phyloP scores from a whole-genome alignment of 1,140 invertebrate genomes.

The Asbolus verrucosus region DNA sequence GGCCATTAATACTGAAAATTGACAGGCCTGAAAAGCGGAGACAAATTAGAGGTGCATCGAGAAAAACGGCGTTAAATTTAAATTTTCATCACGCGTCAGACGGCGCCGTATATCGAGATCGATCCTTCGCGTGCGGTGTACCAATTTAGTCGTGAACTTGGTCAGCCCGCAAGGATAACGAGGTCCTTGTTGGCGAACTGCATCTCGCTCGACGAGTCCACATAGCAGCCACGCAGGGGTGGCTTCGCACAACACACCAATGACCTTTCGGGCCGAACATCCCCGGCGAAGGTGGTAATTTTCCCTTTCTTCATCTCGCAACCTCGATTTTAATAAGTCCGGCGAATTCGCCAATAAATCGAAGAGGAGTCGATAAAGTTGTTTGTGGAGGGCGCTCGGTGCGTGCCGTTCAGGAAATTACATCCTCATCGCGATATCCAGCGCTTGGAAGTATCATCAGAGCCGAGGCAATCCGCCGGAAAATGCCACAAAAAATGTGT shows the following conservation, averaged over 20 bases:
- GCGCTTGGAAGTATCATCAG: slow-evolving; percentile 3
- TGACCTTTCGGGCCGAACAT: slow-evolving; percentile 23
- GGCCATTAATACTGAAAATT: no score
- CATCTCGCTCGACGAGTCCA: slow-evolving; percentile 12
- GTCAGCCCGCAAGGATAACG: slow-evolving; percentile 32
- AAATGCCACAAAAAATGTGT: background rate
- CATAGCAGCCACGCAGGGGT: slow-evolving; percentile 24
- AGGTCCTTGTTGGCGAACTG: slow-evolving; percentile 5
- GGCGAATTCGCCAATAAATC: background rate
- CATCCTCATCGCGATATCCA: no score
- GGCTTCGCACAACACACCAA: slow-evolving; percentile 8
- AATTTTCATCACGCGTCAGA: slow-evolving; percentile 41
- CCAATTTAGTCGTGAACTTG: slow-evolving; percentile 45
- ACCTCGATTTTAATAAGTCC: background rate
- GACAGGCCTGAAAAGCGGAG: no score
- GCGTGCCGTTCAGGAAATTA: background rate
- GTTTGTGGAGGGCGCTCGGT: no score
- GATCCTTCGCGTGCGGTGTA: slow-evolving; percentile 30
- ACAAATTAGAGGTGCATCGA: background rate
- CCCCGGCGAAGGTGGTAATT: no score
- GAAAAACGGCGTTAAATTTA: slow-evolving; percentile 1
- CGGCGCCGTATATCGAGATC: slow-evolving; percentile 44
- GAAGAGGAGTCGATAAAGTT: no score
- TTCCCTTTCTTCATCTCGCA: no score
- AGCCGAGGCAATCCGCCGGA: background rate